phyloP scores from a whole-genome alignment of 2,888 invertebrate species.

The Aleiodes testaceus region DNA sequence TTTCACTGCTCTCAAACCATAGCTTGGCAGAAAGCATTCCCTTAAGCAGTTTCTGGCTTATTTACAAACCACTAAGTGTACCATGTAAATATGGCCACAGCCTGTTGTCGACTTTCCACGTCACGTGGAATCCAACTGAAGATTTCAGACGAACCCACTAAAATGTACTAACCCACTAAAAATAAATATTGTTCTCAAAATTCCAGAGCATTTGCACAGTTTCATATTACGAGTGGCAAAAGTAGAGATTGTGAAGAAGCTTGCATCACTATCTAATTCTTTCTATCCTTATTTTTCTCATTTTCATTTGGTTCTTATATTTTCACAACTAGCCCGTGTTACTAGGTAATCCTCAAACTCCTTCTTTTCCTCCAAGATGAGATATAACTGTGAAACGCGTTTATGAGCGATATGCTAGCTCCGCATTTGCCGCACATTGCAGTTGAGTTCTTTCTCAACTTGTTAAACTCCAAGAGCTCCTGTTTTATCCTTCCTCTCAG shows the following conservation, averaged over 20 bases:
- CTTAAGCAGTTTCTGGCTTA: conserved; percentile 47
- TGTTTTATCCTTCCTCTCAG: conserved; percentile 13
- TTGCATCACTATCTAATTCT: background rate
- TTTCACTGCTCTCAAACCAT: conserved; percentile 28
- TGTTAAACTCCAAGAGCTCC: conserved; percentile 28
- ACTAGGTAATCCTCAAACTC: conserved; percentile 22
- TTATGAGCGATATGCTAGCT: conserved; percentile 38
- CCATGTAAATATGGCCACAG: conserved; percentile 42
- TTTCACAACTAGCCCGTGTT: conserved; percentile 23
- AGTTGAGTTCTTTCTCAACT: conserved; percentile 40
- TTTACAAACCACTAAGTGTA: conserved; percentile 52
- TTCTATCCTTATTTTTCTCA: background rate
- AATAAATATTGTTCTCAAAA: conserved; percentile 13
- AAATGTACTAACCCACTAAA: background rate
- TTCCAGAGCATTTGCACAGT: background rate
- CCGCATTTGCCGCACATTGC: conserved; percentile 21
- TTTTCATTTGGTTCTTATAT: conserved; percentile 3
- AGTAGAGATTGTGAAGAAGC: background rate
- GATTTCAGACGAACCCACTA: conserved; percentile 15
- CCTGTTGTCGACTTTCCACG: conserved; percentile 26
- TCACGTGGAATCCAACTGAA: conserved; percentile 15
- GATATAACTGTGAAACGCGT: conserved; percentile 24
- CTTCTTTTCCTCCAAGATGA: background rate
- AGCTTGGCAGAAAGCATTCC: conserved; percentile 39
- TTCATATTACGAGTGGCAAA: background rate